Conservation (phyloP, 1,140 invertebrate genomes). For the Bilobella aurantiaca region DNA sequence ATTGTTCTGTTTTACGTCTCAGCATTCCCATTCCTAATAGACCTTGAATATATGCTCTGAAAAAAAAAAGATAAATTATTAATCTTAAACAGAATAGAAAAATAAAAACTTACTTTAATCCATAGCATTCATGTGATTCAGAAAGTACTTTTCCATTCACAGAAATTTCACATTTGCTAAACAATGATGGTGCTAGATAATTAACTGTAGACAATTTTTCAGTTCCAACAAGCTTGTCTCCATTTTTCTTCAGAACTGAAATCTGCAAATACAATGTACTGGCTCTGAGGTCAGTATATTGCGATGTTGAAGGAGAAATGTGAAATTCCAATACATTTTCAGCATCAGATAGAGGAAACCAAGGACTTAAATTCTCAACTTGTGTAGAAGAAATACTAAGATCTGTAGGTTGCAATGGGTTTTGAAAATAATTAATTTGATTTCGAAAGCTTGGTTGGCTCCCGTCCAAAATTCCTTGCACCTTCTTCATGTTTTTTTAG, state of each 20-base stretch:
- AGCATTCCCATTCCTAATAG: neutral
- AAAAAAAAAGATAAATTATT: neutral
- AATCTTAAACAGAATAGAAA: neutral
- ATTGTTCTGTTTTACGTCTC: neutral
- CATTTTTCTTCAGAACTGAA: neutral
- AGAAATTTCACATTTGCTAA: neutral
- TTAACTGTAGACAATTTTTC: neutral
- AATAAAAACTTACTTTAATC: neutral
- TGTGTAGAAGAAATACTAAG: neutral
- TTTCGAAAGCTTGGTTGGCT: neutral
- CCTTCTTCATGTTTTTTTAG: neutral
- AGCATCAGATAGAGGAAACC: neutral
- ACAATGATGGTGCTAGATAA: neutral
- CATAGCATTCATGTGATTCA: neutral
- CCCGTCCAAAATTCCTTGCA: neutral
- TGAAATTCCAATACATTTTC: neutral
- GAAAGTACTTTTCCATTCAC: neutral
- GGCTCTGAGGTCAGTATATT: neutral
- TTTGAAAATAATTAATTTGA: neutral
- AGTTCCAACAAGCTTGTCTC: neutral
- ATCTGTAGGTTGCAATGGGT: neutral
- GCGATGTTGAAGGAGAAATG: neutral
- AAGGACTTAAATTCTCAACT: neutral
- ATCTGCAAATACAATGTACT: neutral
- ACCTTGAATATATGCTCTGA: neutral